A percentile compares a stretch with the other conserved stretches of the same genome.
phyloP scores from a whole-genome alignment of 2,888 invertebrate species.

The Oegoconia quadripuncta region DNA sequence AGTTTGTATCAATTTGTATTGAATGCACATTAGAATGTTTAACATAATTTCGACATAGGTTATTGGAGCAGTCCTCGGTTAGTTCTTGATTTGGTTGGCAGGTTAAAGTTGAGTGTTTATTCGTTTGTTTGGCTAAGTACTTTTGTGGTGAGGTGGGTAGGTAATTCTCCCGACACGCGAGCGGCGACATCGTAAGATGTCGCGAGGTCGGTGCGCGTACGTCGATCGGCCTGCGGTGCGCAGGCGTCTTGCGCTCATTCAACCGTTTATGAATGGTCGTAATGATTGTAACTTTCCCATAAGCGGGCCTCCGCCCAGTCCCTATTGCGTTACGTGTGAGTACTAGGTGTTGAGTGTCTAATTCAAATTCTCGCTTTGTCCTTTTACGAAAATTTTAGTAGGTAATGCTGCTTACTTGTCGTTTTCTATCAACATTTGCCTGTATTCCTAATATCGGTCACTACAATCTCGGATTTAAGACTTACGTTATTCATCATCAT shows the following conservation, averaged over 20 bases:
- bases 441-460: too few relatives aligned
- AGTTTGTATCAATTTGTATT: conserved; percentile 25
- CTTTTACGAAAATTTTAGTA: conserved; percentile 22
- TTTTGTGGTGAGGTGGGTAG: conserved; percentile 23
- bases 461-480: too few relatives aligned
- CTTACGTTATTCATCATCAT: too few relatives aligned
- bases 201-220: conserved; percentile 48
- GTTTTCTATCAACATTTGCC: too few relatives aligned
- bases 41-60: conserved; percentile 10
- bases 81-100: conserved; percentile 9
- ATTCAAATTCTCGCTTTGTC: conserved; percentile 31
- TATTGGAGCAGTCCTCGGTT: conserved; percentile 1
- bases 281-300: conserved; percentile 72
- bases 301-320: conserved; percentile 58
- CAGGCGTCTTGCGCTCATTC: conserved; percentile 66
- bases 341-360: conserved; percentile 29
- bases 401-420: too few relatives aligned
- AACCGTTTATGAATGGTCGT: conserved; percentile 73
- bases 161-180: conserved; percentile 37
- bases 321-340: conserved; percentile 33
- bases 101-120: conserved; percentile 10
- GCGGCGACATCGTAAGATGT: conserved; percentile 48
- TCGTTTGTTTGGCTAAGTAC: conserved; percentile 20
- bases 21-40: conserved; percentile 11
- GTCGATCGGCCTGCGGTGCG: conserved; percentile 33